phyloP scores from a whole-genome alignment of 1,140 invertebrate species.

The Rhyacophila brunnea region DNA sequence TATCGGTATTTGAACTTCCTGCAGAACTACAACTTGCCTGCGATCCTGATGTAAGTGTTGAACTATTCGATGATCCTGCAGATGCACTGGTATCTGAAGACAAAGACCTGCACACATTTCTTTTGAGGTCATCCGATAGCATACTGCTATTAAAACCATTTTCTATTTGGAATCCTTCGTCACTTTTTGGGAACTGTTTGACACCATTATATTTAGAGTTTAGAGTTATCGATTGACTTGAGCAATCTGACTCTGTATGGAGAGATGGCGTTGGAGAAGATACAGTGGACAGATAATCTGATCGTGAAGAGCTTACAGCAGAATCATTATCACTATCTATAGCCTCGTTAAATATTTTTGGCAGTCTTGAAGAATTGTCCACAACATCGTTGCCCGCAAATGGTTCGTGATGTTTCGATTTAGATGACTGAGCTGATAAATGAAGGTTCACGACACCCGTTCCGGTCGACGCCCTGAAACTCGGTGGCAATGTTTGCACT shows the following conservation, averaged over 20 bases:
- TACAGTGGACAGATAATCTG: constrained; percentile 67
- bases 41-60: constrained; percentile 65
- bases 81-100: constrained; percentile 63
- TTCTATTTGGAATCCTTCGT: not conserved
- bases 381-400: constrained; percentile 14
- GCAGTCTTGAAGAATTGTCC: constrained; percentile 28
- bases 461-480: constrained; percentile 14
- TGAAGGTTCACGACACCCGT: not conserved
- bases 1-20: constrained; percentile 56
- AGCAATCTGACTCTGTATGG: constrained; percentile 51
- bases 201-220: constrained; percentile 34
- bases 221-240: constrained; percentile 33
- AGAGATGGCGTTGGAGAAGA: constrained; percentile 63
- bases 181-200: constrained; percentile 14
- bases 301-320: constrained; percentile 74
- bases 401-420: constrained; percentile 14
- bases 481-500: constrained; percentile 24
- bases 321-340: constrained; percentile 85
- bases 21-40: constrained; percentile 66
- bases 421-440: constrained; percentile 6
- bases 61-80: constrained; percentile 61
- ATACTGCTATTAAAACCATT: not conserved
- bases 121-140: constrained; percentile 45
- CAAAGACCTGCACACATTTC: constrained; percentile 57
- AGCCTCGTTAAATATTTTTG: constrained; percentile 39